Evolutionary conservation across 2,888 invertebrate species (phyloP).

Genomic region (Polyommatus iphigenia): DNA sequence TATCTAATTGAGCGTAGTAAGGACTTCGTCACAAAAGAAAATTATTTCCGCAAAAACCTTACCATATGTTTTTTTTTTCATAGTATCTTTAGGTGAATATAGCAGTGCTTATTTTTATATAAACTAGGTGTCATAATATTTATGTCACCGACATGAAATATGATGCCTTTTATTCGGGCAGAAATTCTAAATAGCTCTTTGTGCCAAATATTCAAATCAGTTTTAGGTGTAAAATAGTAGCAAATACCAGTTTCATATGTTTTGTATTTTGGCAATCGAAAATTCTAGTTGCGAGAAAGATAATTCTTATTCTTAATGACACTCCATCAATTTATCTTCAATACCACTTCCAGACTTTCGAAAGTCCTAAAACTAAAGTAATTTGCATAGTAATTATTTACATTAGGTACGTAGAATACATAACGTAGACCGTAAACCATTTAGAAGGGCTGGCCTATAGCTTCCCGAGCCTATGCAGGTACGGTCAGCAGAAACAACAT

Average conservation of each 20-base stretch:
- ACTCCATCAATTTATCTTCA: not conserved
- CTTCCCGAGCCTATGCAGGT: not conserved
- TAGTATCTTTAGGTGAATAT: not conserved
- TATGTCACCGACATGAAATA: not conserved
- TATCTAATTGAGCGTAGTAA: not conserved
- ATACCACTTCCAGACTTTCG: not conserved
- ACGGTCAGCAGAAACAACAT: not conserved
- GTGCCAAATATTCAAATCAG: not conserved
- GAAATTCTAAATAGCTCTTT: constrained; percentile 4
- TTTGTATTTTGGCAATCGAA: not conserved
- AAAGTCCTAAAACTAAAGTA: constrained; percentile 12
- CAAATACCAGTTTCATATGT: not conserved
- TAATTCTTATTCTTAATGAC: not conserved
- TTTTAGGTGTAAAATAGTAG: not conserved
- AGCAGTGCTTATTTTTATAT: not conserved
- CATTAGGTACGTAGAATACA: constrained; percentile 21
- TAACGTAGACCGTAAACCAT: constrained; percentile 19
- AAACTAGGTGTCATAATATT: not conserved
- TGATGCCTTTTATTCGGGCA: not conserved
- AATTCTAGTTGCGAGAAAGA: not conserved
- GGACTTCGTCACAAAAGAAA: not conserved
- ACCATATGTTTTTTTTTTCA: not conserved
- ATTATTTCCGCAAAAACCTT: not conserved
- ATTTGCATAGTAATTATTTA: constrained; percentile 24
- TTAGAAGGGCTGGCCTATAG: not conserved